phyloP scores from a whole-genome alignment of 1,140 invertebrate species.

The Meloidogyne exigua region DNA sequence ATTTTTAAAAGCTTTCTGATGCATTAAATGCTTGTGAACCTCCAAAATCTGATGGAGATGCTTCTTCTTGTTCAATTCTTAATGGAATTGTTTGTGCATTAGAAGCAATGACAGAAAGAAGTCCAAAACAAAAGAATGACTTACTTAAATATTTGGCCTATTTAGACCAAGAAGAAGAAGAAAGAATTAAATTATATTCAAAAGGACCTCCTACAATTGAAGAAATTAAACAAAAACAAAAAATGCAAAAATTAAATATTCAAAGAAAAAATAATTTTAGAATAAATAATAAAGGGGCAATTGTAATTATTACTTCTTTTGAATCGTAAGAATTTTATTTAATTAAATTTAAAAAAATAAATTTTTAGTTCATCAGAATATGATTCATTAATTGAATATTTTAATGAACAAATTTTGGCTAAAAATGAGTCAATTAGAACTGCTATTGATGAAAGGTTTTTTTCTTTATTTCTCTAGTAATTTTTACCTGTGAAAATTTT shows the following conservation, averaged over 20 bases:
- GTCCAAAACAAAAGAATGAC: constrained; percentile 23
- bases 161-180: constrained; percentile 2
- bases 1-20: constrained; percentile 30
- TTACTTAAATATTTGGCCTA: not conserved
- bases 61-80: constrained; percentile 41
- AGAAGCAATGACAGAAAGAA: constrained; percentile 35
- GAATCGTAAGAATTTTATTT: constrained; percentile 20
- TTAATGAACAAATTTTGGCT: constrained; percentile 33
- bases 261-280: not conserved
- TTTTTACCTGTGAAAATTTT: too few species aligned
- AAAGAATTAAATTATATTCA: not conserved
- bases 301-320: constrained; percentile 39
- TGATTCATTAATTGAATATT: constrained; percentile 33
- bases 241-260: not conserved
- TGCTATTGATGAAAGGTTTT: constrained; percentile 17
- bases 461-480: too few species aligned
- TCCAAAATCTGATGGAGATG: constrained; percentile 34
- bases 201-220: not conserved
- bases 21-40: constrained; percentile 30
- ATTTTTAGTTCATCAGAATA: constrained; percentile 23
- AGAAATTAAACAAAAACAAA: not conserved
- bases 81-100: constrained; percentile 45
- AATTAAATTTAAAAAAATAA: not conserved
- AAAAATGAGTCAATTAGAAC: constrained; percentile 32
- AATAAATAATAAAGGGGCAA: constrained; percentile 35